A percentile compares a stretch with the other conserved stretches of the same genome.
Evolutionary conservation across 2,113 vertebrate species (phyloP).

Genomic region (Andinoacara biseriatus): DNA sequence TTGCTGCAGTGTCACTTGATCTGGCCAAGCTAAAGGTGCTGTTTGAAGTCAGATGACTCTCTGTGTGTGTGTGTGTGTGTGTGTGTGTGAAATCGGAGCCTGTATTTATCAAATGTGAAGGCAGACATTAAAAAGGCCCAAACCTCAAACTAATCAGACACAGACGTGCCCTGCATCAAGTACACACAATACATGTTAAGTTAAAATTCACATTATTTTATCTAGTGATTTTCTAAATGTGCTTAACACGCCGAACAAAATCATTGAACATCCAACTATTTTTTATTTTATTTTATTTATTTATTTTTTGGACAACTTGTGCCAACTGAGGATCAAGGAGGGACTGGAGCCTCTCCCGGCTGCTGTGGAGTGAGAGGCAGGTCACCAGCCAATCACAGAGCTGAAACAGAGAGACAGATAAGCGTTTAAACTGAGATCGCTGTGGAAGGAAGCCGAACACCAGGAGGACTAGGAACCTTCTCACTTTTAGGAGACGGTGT

Average conservation of each 20-base stretch:
- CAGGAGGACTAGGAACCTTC: neutral
- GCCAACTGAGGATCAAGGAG: neutral
- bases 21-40: neutral
- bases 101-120: conserved; percentile 40
- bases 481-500: neutral
- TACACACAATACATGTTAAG: neutral
- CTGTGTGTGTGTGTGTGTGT: neutral
- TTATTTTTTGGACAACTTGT: neutral
- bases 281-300: too few relatives aligned
- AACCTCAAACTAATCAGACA: neutral
- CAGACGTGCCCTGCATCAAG: neutral
- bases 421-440: too few relatives aligned
- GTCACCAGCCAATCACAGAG: neutral
- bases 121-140: neutral
- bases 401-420: neutral
- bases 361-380: too few relatives aligned
- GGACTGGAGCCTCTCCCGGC: neutral
- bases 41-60: conserved; percentile 37
- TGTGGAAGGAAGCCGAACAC: too few relatives aligned
- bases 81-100: conserved; percentile 22
- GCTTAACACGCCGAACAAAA: neutral
- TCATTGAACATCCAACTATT: neutral
- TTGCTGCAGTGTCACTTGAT: conserved; percentile 48
- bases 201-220: neutral
- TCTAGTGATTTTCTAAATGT: neutral